phyloP scores from a whole-genome alignment of 2,797 vertebrate species.

The Percopsis omiscomaycus region DNA sequence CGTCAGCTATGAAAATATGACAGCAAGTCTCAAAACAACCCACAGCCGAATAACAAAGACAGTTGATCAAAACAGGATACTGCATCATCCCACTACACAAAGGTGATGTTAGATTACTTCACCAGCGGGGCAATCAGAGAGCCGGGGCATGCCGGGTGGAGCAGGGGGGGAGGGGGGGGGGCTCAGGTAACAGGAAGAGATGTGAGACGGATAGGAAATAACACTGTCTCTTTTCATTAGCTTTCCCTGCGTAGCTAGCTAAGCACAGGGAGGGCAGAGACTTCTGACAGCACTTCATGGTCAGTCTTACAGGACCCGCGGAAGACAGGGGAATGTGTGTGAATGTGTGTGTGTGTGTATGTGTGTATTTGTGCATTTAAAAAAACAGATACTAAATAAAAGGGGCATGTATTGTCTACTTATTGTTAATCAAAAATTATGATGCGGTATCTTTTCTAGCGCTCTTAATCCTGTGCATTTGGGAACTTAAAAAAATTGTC shows the following conservation, averaged over 20 bases:
- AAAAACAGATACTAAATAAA: neutral
- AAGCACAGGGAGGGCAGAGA: conserved; percentile 7
- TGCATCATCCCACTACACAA: conserved; percentile 33
- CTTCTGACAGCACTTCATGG: conserved; percentile 21
- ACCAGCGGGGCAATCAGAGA: conserved; percentile 47
- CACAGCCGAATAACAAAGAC: conserved; percentile 32
- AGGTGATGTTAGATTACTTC: conserved; percentile 54
- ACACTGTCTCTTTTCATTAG: conserved; percentile 72
- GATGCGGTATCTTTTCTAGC: no score
- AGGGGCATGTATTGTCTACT: neutral
- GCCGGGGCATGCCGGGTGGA: conserved; percentile 42
- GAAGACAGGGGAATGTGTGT: conserved; percentile 1
- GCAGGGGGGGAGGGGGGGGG: conserved; percentile 43
- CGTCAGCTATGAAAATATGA: conserved; percentile 41
- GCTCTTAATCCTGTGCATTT: no score
- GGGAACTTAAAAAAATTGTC: no score
- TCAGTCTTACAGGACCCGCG: conserved; percentile 13
- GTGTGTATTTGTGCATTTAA: neutral
- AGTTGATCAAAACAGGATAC: conserved; percentile 53
- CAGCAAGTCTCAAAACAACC: conserved; percentile 44
- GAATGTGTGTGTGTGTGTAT: neutral
- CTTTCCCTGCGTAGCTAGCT: conserved; percentile 35
- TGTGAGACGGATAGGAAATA: conserved; percentile 68
- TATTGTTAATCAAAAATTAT: no score
- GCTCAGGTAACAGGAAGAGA: conserved; percentile 69